These are phyloP conservation scores for Eublepharis macularius DNA, from an alignment of 2,113 vertebrate genomes.

Conservation along the genomic window DNA sequence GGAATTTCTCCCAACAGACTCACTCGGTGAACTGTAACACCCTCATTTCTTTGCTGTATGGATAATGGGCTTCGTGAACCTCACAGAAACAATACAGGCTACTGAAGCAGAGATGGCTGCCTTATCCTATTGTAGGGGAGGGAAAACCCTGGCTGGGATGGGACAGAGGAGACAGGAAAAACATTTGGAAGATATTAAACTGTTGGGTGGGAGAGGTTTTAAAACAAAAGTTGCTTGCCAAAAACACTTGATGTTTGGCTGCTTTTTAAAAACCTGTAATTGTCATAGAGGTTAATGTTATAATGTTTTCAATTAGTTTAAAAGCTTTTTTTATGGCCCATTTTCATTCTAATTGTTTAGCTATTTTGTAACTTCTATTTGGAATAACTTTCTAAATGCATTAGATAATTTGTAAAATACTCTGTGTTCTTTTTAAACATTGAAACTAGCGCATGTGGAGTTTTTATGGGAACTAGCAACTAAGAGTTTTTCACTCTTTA, in stretches of 20 bases:
- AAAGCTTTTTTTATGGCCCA: constrained; percentile 57
- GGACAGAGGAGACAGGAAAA: constrained; percentile 5
- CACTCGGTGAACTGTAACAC: not conserved
- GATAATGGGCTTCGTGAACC: constrained; percentile 7
- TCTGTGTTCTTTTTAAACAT: constrained; percentile 11
- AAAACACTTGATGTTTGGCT: not conserved
- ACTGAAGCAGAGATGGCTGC: constrained; percentile 2
- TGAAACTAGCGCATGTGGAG: constrained; percentile 1
- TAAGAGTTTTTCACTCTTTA: not conserved
- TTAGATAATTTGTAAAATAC: constrained; percentile 29
- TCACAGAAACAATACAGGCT: constrained; percentile 1
- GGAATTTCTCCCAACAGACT: not conserved
- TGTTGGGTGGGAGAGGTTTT: constrained; percentile 26
- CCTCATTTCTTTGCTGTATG: not conserved
- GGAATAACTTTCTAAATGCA: constrained; percentile 32
- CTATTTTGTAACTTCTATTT: constrained; percentile 56
- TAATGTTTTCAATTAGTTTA: constrained; percentile 57
- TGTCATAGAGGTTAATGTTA: constrained; percentile 52
- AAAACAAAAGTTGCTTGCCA: constrained; percentile 40
- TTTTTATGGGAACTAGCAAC: not conserved
- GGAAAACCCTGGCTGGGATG: constrained; percentile 19
- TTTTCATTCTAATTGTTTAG: constrained; percentile 45
- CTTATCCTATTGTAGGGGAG: not conserved
- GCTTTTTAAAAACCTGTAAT: constrained; percentile 18
- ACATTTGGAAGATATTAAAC: constrained; percentile 54